phyloP scores from a whole-genome alignment of 2,888 invertebrate species.

The Lasioglossum lativentre region DNA sequence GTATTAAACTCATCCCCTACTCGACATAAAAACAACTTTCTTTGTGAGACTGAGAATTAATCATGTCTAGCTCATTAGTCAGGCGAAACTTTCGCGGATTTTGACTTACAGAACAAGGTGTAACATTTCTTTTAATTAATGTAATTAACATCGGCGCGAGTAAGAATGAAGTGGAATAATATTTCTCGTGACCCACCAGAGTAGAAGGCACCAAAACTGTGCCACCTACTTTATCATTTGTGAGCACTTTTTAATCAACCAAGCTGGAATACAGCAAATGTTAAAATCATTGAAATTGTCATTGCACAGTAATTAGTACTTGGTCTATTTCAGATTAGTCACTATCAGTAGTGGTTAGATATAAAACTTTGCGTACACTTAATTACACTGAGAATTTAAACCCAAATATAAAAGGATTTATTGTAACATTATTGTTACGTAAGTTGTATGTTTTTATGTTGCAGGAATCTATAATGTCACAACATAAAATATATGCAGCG shows the following conservation, averaged over 20 bases:
- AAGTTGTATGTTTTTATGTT: background rate
- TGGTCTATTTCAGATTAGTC: background rate
- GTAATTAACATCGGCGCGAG: conserved; percentile 30
- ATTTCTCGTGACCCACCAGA: background rate
- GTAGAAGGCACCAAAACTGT: conserved; percentile 6
- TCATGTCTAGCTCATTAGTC: conserved; percentile 25
- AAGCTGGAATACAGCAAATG: background rate
- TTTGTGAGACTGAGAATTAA: background rate
- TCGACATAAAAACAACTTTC: background rate
- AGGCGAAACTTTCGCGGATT: background rate
- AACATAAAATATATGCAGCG: too few relatives aligned
- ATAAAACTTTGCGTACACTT: background rate
- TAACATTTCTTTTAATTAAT: conserved; percentile 38
- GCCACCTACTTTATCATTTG: conserved; percentile 26
- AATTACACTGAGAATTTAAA: background rate
- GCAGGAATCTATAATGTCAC: background rate
- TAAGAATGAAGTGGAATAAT: conserved; percentile 6
- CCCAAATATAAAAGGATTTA: background rate
- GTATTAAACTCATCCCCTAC: background rate
- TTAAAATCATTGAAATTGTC: background rate
- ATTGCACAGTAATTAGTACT: background rate
- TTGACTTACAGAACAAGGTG: background rate
- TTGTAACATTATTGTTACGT: background rate
- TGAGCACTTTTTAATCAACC: conserved; percentile 37
- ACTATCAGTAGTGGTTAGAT: background rate